These are phyloP conservation scores for Hesperophylax magnus DNA, from an alignment of 1,140 invertebrate genomes.

Conservation along the genomic window DNA sequence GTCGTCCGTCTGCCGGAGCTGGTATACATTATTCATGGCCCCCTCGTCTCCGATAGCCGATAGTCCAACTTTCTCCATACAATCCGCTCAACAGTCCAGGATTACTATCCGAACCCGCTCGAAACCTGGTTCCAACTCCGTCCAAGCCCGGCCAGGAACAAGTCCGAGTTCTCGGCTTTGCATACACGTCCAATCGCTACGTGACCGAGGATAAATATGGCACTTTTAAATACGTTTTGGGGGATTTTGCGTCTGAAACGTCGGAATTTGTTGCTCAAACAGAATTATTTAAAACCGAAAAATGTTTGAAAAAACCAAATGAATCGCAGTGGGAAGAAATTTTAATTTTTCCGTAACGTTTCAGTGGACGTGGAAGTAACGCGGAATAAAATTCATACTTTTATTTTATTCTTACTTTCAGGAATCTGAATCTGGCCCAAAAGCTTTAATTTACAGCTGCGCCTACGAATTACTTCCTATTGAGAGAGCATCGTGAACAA, in stretches of 20 bases:
- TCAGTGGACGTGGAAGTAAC: too few relatives aligned
- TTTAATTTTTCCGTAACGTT: too few relatives aligned
- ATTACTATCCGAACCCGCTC: background rate
- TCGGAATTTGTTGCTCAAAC: background rate
- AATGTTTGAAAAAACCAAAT: too few relatives aligned
- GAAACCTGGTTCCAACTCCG: background rate
- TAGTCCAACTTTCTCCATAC: background rate
- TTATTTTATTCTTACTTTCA: too few relatives aligned
- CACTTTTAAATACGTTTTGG: background rate
- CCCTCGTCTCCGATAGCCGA: constrained; percentile 6
- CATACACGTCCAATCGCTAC: constrained; percentile 9
- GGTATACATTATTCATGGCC: constrained; percentile 30
- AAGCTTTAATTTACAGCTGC: constrained; percentile 17
- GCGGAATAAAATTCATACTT: too few relatives aligned
- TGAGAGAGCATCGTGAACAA: background rate
- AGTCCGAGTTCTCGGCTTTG: constrained; percentile 3
- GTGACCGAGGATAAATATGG: background rate
- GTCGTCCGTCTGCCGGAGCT: constrained; percentile 15
- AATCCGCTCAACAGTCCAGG: constrained; percentile 15
- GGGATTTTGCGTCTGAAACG: background rate
- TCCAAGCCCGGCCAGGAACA: background rate
- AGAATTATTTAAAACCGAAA: too few relatives aligned
- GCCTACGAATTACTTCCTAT: constrained; percentile 11
- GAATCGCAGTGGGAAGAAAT: too few relatives aligned
- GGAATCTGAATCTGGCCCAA: background rate